A percentile compares a stretch with the other conserved stretches of the same genome.
Evolutionary conservation across 2,888 invertebrate species (phyloP).

Genomic region (Protodeltote pygarga): DNA sequence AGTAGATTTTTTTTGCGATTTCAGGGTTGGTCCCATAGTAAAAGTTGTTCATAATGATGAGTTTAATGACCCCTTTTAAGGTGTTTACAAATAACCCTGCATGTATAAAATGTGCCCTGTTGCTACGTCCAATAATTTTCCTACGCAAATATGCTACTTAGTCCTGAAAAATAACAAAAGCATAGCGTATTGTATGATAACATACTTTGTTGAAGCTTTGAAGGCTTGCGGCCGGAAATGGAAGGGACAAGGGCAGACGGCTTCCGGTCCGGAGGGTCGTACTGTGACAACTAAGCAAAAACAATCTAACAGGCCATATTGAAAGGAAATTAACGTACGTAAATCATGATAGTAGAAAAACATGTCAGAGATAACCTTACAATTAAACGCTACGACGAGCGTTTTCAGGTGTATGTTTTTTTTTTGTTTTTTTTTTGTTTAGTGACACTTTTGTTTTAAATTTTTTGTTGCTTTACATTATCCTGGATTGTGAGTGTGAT

Average conservation of each 20-base stretch:
- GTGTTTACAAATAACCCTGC: no score
- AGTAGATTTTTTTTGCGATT: no score
- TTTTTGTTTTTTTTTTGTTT: no score
- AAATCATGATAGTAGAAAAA: constrained; percentile 68
- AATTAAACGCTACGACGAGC: not conserved
- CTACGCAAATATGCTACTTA: constrained; percentile 8
- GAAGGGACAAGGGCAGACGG: constrained; percentile 76
- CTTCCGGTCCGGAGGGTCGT: constrained; percentile 72
- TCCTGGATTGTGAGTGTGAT: no score
- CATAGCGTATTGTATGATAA: constrained; percentile 51
- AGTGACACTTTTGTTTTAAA: no score
- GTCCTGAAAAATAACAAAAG: constrained; percentile 41
- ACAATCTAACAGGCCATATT: constrained; percentile 55
- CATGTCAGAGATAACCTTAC: constrained; percentile 34
- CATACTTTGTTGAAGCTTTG: constrained; percentile 68
- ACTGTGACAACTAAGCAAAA: constrained; percentile 64
- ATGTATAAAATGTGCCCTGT: no score
- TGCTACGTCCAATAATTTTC: not conserved
- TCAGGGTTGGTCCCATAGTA: no score
- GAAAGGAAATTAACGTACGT: constrained; percentile 71
- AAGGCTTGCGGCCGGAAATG: constrained; percentile 76
- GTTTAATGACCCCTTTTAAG: no score
- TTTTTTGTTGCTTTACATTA: no score
- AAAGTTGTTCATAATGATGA: no score
- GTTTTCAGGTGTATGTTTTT: not conserved